phyloP scores from a whole-genome alignment of 2,888 invertebrate genomes.

The Atherix ibis region DNA sequence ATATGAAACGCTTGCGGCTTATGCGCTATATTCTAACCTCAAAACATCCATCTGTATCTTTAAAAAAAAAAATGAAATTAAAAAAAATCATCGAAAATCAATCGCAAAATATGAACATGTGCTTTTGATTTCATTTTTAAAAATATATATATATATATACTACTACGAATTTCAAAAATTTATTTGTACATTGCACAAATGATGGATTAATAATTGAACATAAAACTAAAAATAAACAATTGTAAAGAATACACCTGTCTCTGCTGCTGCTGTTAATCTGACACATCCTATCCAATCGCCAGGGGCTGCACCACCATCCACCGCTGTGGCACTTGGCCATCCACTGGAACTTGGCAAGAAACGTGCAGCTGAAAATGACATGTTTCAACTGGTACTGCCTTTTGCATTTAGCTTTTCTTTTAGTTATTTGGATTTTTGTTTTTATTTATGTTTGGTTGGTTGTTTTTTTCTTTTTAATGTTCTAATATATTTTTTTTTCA shows the following conservation, averaged over 20 bases:
- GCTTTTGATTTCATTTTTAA: no score
- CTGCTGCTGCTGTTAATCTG: constrained; percentile 22
- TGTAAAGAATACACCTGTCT: constrained; percentile 27
- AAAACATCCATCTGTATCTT: constrained; percentile 8
- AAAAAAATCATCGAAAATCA: constrained; percentile 8
- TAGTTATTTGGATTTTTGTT: constrained; percentile 12
- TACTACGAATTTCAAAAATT: constrained; percentile 7
- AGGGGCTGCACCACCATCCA: constrained; percentile 45
- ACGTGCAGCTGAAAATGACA: constrained; percentile 80
- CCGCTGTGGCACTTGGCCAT: constrained; percentile 35
- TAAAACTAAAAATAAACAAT: constrained; percentile 10
- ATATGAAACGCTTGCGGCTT: constrained; percentile 8
- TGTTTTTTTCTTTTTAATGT: constrained; percentile 6
- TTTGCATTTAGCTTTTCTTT: no score
- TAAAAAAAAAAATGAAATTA: constrained; percentile 9
- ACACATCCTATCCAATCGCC: constrained; percentile 31
- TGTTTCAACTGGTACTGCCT: constrained; percentile 78
- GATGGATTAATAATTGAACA: constrained; percentile 5
- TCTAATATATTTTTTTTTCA: constrained; percentile 1
- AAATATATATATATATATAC: constrained; percentile 6
- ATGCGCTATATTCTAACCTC: constrained; percentile 9
- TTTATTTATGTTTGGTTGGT: constrained; percentile 5
- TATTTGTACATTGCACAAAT: constrained; percentile 3
- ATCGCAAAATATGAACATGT: no score
- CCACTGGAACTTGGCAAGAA: constrained; percentile 87